Evolutionary conservation across 2,888 invertebrate species (phyloP).

Genomic region (Drosophila birchii): DNA sequence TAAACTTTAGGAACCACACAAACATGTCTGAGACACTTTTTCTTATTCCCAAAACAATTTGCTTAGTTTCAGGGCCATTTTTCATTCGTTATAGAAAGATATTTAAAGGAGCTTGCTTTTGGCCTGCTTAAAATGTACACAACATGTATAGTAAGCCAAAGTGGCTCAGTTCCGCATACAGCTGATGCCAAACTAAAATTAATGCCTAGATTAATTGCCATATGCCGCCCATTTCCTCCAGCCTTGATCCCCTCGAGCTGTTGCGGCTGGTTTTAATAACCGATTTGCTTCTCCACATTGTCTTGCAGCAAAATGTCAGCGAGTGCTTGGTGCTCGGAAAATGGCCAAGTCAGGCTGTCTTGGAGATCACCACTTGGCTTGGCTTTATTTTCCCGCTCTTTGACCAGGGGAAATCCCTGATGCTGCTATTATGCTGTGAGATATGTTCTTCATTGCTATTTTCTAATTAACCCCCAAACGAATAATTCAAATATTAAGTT

Average conservation of each 20-base stretch:
- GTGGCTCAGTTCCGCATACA: background rate
- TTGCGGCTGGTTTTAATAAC: background rate
- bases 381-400: background rate
- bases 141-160: background rate
- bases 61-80: too few species aligned
- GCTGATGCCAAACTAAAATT: background rate
- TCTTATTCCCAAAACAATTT: too few species aligned
- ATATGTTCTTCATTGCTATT: too few species aligned
- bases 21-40: too few species aligned
- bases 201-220: slow-evolving; percentile 2
- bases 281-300: slow-evolving; percentile 11
- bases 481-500: background rate
- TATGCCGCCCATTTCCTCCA: slow-evolving; percentile 2
- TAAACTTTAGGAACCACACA: too few species aligned
- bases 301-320: slow-evolving; percentile 1
- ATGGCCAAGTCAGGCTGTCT: background rate
- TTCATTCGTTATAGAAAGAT: too few species aligned
- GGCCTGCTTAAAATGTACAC: background rate
- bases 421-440: background rate
- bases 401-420: background rate
- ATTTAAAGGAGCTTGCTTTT: too few species aligned
- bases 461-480: background rate
- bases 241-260: background rate
- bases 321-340: background rate
- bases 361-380: background rate